These are phyloP conservation scores for Brachycybe producta DNA, from an alignment of 2,888 invertebrate genomes.

Conservation along the genomic window DNA sequence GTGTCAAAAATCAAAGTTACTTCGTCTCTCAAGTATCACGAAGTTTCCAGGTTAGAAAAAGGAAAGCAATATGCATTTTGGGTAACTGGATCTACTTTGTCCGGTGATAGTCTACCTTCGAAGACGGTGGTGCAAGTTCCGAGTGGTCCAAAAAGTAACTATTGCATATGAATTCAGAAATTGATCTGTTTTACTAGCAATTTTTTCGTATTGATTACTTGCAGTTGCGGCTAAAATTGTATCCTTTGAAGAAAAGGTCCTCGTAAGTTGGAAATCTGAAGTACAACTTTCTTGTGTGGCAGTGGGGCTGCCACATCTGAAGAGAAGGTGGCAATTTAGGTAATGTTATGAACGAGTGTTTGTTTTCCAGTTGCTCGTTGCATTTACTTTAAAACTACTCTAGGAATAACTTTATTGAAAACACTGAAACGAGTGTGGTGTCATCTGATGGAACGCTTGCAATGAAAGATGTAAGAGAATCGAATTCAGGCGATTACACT, in stretches of 20 bases:
- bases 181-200: conserved; percentile 6
- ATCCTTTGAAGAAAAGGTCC: conserved; percentile 62
- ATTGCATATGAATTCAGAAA: neutral
- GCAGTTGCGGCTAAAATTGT: conserved; percentile 85
- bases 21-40: conserved; percentile 20
- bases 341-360: neutral
- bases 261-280: conserved; percentile 56
- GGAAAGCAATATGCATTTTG: conserved; percentile 31
- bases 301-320: conserved; percentile 79
- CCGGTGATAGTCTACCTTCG: conserved; percentile 33
- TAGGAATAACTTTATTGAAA: conserved; percentile 12
- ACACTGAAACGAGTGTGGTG: conserved; percentile 7
- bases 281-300: conserved; percentile 81
- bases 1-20: conserved; percentile 19
- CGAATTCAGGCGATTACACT: conserved; percentile 86
- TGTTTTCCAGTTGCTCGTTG: conserved; percentile 1
- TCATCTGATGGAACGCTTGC: conserved; percentile 68
- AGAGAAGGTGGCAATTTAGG: conserved; percentile 56
- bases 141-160: conserved; percentile 24
- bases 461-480: conserved; percentile 73
- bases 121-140: conserved; percentile 29
- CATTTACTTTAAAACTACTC: neutral
- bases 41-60: conserved; percentile 27
- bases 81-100: conserved; percentile 33
- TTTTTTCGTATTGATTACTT: conserved; percentile 25